A percentile compares a stretch with the other conserved stretches of the same genome.
Conservation (phyloP, 2,888 invertebrate species). For the Phortica magna region DNA sequence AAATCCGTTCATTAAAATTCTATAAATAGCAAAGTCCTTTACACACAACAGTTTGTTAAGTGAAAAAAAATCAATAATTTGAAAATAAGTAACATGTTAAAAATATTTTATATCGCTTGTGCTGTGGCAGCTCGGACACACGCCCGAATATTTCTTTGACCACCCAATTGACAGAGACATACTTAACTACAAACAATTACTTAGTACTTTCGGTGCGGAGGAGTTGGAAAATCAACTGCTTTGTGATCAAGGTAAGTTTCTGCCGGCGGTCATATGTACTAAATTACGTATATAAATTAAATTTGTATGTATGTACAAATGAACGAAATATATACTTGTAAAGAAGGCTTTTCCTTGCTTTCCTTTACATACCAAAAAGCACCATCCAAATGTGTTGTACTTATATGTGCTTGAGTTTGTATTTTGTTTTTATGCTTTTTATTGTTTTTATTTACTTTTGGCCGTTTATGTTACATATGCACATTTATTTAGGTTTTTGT, state of each 20-base stretch:
- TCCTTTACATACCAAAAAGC: no score
- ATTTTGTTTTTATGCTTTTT: neutral
- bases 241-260: conserved; percentile 85
- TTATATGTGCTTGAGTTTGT: neutral
- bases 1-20: no score
- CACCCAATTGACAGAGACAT: conserved; percentile 75
- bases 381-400: neutral
- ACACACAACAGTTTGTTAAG: no score
- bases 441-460: neutral
- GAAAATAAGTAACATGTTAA: neutral
- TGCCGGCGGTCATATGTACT: conserved; percentile 18
- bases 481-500: conserved; percentile 23
- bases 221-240: conserved; percentile 84
- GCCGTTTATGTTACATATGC: neutral
- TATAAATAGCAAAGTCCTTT: no score
- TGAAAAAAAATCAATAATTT: neutral
- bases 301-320: neutral
- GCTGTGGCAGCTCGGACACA: conserved; percentile 83
- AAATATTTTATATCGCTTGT: conserved; percentile 24
- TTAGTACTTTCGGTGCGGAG: conserved; percentile 86
- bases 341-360: no score
- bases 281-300: conserved; percentile 4
- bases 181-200: conserved; percentile 84
- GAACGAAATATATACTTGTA: no score
- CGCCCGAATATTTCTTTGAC: conserved; percentile 87